phyloP scores from a whole-genome alignment of 2,797 vertebrate genomes.

The Xiphophorus birchmanni region DNA sequence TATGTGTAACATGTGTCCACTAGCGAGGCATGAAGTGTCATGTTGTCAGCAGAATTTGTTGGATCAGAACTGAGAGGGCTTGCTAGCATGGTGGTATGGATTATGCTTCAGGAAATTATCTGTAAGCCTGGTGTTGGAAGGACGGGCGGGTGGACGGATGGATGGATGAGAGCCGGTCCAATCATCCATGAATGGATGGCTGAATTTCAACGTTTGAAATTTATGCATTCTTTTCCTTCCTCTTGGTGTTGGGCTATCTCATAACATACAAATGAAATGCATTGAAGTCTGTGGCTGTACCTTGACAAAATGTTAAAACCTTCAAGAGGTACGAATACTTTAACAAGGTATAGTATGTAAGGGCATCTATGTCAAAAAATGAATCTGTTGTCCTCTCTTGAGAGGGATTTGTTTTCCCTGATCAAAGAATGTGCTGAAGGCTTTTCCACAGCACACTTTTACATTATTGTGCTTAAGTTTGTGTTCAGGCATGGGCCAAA shows the following conservation, averaged over 20 bases:
- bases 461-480: slow-evolving; percentile 72
- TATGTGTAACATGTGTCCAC: too few species aligned
- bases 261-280: background rate
- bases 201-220: background rate
- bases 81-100: too few species aligned
- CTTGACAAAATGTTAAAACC: background rate
- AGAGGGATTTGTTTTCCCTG: slow-evolving; percentile 35
- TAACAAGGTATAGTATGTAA: background rate
- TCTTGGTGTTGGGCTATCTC: background rate
- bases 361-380: slow-evolving; percentile 36
- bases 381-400: slow-evolving; percentile 26
- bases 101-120: too few species aligned
- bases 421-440: slow-evolving; percentile 57
- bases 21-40: too few species aligned
- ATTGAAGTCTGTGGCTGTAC: background rate
- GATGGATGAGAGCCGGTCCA: too few species aligned
- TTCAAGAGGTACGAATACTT: background rate
- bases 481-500: slow-evolving; percentile 52
- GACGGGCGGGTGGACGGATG: too few species aligned
- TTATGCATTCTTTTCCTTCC: background rate
- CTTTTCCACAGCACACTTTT: slow-evolving; percentile 43
- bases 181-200: background rate
- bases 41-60: too few species aligned
- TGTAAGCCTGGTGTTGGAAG: background rate
- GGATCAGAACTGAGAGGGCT: too few species aligned